phyloP scores from a whole-genome alignment of 2,113 vertebrate genomes.

The human (Homo sapiens) region GRCh38 chr6:22020501-22021000 shows the following conservation, averaged over 20 bases:
- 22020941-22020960: neutral
- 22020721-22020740: neutral
- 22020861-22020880: neutral
- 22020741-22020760: neutral
- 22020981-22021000: neutral
- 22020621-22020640: neutral
- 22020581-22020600: neutral
- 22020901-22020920: neutral
- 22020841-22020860: neutral
- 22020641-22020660: neutral
- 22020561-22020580: neutral
- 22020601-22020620: neutral
- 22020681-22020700: neutral
- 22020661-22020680: neutral
- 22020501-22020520: neutral
- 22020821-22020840: neutral
- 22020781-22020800: neutral
- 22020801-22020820: neutral
- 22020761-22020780: neutral
- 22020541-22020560: neutral
- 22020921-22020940: too few species aligned
- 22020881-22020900: neutral
- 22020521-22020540: neutral
- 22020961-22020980: neutral
- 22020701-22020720: neutral